These are phyloP conservation scores for Drosophila conformis DNA, from an alignment of 2,888 invertebrate genomes.

Conservation along the genomic window DNA sequence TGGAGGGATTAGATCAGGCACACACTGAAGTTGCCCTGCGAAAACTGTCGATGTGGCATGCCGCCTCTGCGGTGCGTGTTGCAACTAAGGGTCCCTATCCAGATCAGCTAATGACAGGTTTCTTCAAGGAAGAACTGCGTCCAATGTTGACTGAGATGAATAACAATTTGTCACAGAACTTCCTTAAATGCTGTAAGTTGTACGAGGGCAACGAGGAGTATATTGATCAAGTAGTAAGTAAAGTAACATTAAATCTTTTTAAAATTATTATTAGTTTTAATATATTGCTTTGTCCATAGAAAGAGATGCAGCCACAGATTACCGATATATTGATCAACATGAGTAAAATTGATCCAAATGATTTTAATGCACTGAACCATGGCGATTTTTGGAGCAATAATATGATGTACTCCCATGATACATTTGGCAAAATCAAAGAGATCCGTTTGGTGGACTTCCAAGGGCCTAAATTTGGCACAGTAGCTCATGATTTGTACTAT, in stretches of 20 bases:
- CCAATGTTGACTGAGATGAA: slow-evolving; percentile 37
- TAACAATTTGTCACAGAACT: slow-evolving; percentile 19
- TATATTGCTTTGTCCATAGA: slow-evolving; percentile 29
- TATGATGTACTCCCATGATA: slow-evolving; percentile 78
- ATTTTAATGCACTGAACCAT: slow-evolving; percentile 75
- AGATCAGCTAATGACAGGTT: slow-evolving; percentile 16
- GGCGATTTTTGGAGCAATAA: slow-evolving; percentile 81
- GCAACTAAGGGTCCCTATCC: slow-evolving; percentile 62
- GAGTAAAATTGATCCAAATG: slow-evolving; percentile 38
- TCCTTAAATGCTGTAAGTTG: slow-evolving; percentile 41
- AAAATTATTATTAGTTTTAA: not conserved
- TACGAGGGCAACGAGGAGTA: slow-evolving; percentile 53
- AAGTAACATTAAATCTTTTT: accelerated
- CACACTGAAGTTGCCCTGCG: slow-evolving; percentile 71
- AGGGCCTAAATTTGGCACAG: slow-evolving; percentile 71
- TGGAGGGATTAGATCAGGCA: slow-evolving; percentile 71
- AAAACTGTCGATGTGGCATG: slow-evolving; percentile 82
- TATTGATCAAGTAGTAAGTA: slow-evolving; percentile 63
- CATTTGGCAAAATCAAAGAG: slow-evolving; percentile 61
- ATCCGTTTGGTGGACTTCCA: slow-evolving; percentile 80
- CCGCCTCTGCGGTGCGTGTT: slow-evolving; percentile 71
- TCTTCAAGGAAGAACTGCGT: slow-evolving; percentile 45
- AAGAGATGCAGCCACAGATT: slow-evolving; percentile 27
- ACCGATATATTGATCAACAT: slow-evolving; percentile 52
- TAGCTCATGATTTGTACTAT: slow-evolving; percentile 77